Percentiles rank a stretch among this genome's conserved stretches.
Evolutionary conservation across 2,888 invertebrate genomes (phyloP).

Genomic region (Sarcophaga variegata): DNA sequence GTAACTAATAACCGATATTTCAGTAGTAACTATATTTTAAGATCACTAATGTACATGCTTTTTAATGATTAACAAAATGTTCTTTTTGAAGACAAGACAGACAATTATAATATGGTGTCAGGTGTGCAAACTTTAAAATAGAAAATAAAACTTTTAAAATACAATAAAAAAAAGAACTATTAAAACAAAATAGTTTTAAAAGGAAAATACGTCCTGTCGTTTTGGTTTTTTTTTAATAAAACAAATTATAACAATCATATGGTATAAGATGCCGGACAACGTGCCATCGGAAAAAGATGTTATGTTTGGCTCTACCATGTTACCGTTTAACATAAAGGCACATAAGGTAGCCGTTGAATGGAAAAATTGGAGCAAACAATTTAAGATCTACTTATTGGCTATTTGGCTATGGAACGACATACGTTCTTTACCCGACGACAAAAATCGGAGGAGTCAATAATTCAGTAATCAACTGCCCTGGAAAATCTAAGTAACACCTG

Average conservation of each 20-base stretch:
- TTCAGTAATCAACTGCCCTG: constrained; percentile 46
- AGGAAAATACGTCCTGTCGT: too few relatives aligned
- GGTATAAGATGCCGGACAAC: background rate
- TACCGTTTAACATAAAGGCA: constrained; percentile 21
- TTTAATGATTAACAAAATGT: constrained; percentile 11
- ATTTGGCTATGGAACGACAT: constrained; percentile 53
- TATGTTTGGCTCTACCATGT: background rate
- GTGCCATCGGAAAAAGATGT: constrained; percentile 5
- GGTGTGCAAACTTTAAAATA: background rate
- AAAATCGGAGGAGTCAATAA: constrained; percentile 35
- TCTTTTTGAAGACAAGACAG: background rate
- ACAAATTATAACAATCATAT: too few relatives aligned
- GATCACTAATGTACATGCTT: constrained; percentile 10
- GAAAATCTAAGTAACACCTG: constrained; percentile 64
- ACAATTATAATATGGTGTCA: constrained; percentile 33
- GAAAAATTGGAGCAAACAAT: constrained; percentile 61
- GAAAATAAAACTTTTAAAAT: background rate
- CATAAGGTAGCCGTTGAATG: constrained; percentile 37
- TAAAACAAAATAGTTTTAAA: background rate
- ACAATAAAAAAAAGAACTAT: background rate
- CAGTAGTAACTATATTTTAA: too few relatives aligned
- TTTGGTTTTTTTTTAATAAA: too few relatives aligned
- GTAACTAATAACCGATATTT: background rate
- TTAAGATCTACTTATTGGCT: constrained; percentile 66
- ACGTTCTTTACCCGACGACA: constrained; percentile 26